Evolutionary conservation across 92 coral and sea anemone species (phyloP), one percentile per base, ranked within the genome.

Genomic region (Phymanthus crucifer): DNA sequence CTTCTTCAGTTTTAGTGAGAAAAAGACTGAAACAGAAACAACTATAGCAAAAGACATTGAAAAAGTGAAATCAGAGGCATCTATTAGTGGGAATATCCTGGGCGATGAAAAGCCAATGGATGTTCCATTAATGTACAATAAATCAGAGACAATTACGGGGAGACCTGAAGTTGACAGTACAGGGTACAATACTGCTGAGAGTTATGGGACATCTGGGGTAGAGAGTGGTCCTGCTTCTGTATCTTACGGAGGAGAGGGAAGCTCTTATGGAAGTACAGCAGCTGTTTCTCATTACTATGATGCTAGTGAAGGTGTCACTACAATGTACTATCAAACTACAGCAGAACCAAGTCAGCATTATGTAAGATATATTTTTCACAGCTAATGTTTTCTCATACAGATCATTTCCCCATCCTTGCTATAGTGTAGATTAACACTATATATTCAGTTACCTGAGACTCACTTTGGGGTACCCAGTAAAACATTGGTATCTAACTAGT

Each of bases 1-100:
- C 50, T 94, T 94, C 61, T 94, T 94, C 76, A 88, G 93, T 40
- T 92, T 93, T 78, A 74, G 38, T 58, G 95, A 94, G 45, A 90
- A 81, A 64, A 87, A 83, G 64, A 74, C 72, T 16, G 68, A 78
- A 2, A 65, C 21, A 23, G 78, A 71, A 47, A 38, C 61, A 34
- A 80, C 57, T 23, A 48, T 81, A 21, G 32, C 71, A 56, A 82
- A 80, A 64, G 80, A 29, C 56, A 38, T 32, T 27, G 31, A 70
- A 10, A 40, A 32, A 19, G 21, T 48, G 65, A 26, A 34, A 9
- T 32, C 70, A 17, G 21, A 27, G 40, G 32, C 31, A 0, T 75
- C 70, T 75, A 17, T 21, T 3, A 75, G 70, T 35, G 68, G 26
- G 68, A 61, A 61, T 27, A 13, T 61, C 1, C 29, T 61, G 32